Evolutionary conservation across 2,888 invertebrate genomes (phyloP).

Genomic region (Apotomis turbidana): DNA sequence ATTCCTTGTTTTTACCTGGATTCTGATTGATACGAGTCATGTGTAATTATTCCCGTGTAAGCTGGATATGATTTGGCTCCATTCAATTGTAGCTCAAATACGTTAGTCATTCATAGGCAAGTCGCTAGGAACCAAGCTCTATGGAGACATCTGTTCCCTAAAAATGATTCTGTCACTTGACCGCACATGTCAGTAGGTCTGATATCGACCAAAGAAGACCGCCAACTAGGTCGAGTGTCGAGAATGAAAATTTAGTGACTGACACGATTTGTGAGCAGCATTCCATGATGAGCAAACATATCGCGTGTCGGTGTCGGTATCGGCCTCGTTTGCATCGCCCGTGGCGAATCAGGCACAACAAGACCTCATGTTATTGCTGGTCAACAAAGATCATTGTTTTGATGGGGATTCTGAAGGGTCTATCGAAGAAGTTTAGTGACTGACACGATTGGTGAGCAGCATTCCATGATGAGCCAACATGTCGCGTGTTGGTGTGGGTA

Average conservation of each 20-base stretch:
- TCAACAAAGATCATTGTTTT: conserved; percentile 15
- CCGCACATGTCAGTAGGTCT: conserved; percentile 9
- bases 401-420: too few relatives aligned
- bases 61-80: too few relatives aligned
- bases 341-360: conserved; percentile 21
- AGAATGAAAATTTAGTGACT: conserved; percentile 38
- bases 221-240: conserved; percentile 35
- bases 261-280: conserved; percentile 37
- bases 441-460: conserved; percentile 36
- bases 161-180: background rate
- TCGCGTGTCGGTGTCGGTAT: conserved; percentile 24
- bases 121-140: too few relatives aligned
- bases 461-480: conserved; percentile 26
- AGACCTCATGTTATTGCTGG: conserved; percentile 19
- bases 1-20: too few relatives aligned
- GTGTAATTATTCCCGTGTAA: too few relatives aligned
- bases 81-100: too few relatives aligned
- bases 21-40: too few relatives aligned
- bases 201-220: conserved; percentile 33
- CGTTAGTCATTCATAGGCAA: too few relatives aligned
- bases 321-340: conserved; percentile 11
- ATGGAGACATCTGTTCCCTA: too few relatives aligned
- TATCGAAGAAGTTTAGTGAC: conserved; percentile 25
- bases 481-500: conserved; percentile 22
- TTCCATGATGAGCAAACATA: conserved; percentile 28